Evolutionary conservation across 2,888 invertebrate genomes (phyloP).

Genomic region (Spicauda simplicius): DNA sequence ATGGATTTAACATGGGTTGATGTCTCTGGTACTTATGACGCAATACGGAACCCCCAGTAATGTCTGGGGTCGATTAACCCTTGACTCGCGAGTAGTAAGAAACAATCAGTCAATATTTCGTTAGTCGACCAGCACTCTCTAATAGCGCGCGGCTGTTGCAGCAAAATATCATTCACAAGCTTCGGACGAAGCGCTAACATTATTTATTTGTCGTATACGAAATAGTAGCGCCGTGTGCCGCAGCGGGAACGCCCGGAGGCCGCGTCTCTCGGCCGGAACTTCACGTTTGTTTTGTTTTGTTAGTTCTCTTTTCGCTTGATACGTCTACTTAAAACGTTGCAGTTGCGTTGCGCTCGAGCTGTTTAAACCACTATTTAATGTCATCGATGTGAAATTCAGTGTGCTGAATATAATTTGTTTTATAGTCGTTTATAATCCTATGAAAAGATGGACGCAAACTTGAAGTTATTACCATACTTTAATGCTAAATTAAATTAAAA

Average conservation of each 20-base stretch:
- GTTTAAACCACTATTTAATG: conserved; percentile 60
- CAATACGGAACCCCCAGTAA: not conserved
- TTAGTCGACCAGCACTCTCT: conserved; percentile 3
- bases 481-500: conserved; percentile 83
- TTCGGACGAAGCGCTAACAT: conserved; percentile 18
- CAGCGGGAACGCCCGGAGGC: conserved; percentile 8
- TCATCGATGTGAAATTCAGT: conserved; percentile 61
- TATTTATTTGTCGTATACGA: conserved; percentile 24
- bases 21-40: not conserved
- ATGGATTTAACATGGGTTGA: not conserved
- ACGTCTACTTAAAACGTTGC: conserved; percentile 59
- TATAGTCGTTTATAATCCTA: conserved; percentile 64
- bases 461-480: conserved; percentile 81
- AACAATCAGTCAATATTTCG: not conserved
- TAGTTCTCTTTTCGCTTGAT: conserved; percentile 79
- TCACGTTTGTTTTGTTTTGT: conserved; percentile 81
- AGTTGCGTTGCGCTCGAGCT: conserved; percentile 60
- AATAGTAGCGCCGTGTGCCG: conserved; percentile 12
- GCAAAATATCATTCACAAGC: not conserved
- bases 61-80: not conserved
- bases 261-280: conserved; percentile 53
- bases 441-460: conserved; percentile 77
- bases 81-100: not conserved
- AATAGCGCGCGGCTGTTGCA: conserved; percentile 2
- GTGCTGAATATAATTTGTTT: conserved; percentile 64